Evolutionary conservation across 2,797 vertebrate genomes (phyloP).

Genomic region (Rousettus madagascariensis): DNA sequence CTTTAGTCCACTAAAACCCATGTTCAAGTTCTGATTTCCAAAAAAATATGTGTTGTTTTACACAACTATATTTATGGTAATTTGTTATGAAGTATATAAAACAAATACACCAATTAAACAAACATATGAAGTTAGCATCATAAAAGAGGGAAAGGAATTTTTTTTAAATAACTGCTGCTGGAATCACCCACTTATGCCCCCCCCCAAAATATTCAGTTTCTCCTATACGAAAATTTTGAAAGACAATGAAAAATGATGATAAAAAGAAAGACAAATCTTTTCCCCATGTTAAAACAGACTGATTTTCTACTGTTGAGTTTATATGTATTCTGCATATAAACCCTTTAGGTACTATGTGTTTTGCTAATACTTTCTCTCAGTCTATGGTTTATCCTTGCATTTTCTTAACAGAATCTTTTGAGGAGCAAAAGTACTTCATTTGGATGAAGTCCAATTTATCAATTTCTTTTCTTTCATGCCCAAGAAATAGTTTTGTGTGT

Average conservation of each 20-base stretch:
- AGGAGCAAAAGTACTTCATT: neutral
- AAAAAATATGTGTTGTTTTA: neutral
- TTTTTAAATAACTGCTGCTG: neutral
- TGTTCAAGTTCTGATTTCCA: neutral
- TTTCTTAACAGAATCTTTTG: neutral
- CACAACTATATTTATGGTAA: neutral
- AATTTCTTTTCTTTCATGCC: neutral
- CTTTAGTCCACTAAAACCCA: neutral
- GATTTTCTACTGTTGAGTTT: neutral
- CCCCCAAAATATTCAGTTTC: neutral
- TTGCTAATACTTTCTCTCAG: neutral
- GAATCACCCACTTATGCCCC: neutral
- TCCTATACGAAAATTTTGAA: neutral
- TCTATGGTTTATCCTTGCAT: neutral
- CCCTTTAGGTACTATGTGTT: neutral
- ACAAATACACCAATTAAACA: neutral
- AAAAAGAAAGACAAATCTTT: neutral
- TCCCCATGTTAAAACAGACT: neutral
- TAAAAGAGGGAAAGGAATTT: neutral
- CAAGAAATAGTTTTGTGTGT: neutral
- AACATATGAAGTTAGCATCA: neutral
- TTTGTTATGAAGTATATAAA: neutral
- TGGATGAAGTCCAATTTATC: neutral
- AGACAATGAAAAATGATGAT: neutral
- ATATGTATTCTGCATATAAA: neutral